phyloP scores from a whole-genome alignment of 2,888 invertebrate genomes.

The Drosophila diplacantha region DNA sequence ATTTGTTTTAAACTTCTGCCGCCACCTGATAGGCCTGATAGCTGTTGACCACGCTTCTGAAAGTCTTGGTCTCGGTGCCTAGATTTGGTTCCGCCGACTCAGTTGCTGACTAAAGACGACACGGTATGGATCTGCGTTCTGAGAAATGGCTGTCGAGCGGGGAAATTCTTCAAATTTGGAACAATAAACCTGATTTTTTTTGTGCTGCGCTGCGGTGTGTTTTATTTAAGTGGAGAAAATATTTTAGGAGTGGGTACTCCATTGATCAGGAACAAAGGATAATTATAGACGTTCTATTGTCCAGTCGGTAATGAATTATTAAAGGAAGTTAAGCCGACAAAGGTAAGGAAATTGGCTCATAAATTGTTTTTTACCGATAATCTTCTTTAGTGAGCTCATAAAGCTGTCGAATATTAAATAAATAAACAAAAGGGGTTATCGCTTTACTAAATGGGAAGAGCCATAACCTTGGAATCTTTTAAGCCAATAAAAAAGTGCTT shows the following conservation, averaged over 20 bases:
- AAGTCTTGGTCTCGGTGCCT: background rate
- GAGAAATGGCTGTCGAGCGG: background rate
- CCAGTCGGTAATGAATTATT: background rate
- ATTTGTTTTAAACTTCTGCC: constrained; percentile 48
- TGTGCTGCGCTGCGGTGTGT: constrained; percentile 19
- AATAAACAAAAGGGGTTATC: constrained; percentile 9
- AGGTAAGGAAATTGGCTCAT: constrained; percentile 34
- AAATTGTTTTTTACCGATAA: constrained; percentile 25
- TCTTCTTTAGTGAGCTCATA: constrained; percentile 2
- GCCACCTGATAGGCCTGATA: constrained; percentile 34
- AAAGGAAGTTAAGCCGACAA: constrained; percentile 6
- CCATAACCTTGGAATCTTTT: background rate
- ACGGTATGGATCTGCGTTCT: constrained; percentile 18
- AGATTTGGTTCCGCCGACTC: constrained; percentile 25
- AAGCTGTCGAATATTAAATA: constrained; percentile 13
- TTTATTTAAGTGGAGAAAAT: constrained; percentile 24
- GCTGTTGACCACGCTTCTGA: constrained; percentile 12
- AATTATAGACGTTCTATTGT: background rate
- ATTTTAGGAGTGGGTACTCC: background rate
- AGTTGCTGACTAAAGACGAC: constrained; percentile 50
- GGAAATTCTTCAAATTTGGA: background rate
- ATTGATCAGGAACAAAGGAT: background rate
- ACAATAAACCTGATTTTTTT: constrained; percentile 41
- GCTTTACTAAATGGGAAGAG: background rate
- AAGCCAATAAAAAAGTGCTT: background rate